phyloP scores from a whole-genome alignment of 2,797 vertebrate genomes.

The Pterois miles region DNA sequence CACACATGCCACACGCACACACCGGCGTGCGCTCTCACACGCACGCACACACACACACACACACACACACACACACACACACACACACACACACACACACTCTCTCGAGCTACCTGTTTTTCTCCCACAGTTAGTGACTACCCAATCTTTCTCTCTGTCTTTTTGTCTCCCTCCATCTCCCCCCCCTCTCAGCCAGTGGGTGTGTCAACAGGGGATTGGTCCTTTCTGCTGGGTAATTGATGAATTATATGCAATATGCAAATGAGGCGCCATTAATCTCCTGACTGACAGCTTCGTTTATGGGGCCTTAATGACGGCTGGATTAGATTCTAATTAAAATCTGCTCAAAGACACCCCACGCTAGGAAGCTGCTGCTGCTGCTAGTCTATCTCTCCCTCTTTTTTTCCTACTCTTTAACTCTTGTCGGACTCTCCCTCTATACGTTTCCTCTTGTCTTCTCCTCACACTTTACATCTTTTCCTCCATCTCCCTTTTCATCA shows the following conservation, averaged over 20 bases:
- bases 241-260: slow-evolving; percentile 99
- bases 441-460: slow-evolving; percentile 20
- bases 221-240: slow-evolving; percentile 99
- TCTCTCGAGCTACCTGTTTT: slow-evolving; percentile 73
- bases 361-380: slow-evolving; percentile 90
- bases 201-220: slow-evolving; percentile 92
- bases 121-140: slow-evolving; percentile 77
- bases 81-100: slow-evolving; percentile 29
- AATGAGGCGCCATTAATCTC: slow-evolving; percentile 99
- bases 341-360: slow-evolving; percentile 99
- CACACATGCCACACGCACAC: slow-evolving; percentile 33
- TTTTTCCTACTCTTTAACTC: slow-evolving; percentile 36
- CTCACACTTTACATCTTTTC: slow-evolving; percentile 34
- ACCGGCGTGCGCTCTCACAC: not conserved
- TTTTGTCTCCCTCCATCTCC: slow-evolving; percentile 81
- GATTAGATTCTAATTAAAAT: slow-evolving; percentile 99
- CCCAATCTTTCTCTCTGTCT: slow-evolving; percentile 93
- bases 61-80: slow-evolving; percentile 31
- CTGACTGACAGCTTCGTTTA: slow-evolving; percentile 99
- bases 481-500: slow-evolving; percentile 35
- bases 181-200: slow-evolving; percentile 81
- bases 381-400: slow-evolving; percentile 68
- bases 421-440: slow-evolving; percentile 19
- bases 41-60: slow-evolving; percentile 34
- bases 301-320: slow-evolving; percentile 99